Percentiles rank a stretch among this genome's conserved stretches.
phyloP scores from a whole-genome alignment of 2,888 invertebrate species.

The Syrphus vitripennis region DNA sequence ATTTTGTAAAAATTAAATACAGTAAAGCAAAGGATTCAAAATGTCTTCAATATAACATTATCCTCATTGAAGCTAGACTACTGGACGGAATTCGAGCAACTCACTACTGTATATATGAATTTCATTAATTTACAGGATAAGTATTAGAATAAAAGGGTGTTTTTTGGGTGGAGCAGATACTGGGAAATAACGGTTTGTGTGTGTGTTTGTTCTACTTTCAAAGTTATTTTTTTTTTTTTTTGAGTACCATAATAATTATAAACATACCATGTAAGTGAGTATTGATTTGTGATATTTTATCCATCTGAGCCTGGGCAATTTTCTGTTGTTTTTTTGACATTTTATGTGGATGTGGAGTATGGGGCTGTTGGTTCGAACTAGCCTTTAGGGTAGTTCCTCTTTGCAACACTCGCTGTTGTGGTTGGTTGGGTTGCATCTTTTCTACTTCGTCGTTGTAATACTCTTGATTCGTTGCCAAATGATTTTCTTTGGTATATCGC shows the following conservation, averaged over 20 bases:
- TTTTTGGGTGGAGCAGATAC: background rate
- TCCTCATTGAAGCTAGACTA: conserved; percentile 35
- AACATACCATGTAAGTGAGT: conserved; percentile 91
- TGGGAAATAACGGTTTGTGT: conserved; percentile 18
- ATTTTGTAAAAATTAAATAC: conserved; percentile 18
- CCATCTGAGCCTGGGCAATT: conserved; percentile 87
- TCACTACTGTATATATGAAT: conserved; percentile 28
- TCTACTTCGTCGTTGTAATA: conserved; percentile 80
- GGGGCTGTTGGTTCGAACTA: conserved; percentile 72
- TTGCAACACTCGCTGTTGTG: conserved; percentile 76
- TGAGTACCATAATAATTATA: conserved; percentile 13
- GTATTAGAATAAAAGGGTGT: background rate
- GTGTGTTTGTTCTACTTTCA: background rate
- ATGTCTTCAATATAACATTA: conserved; percentile 19
- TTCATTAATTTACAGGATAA: background rate
- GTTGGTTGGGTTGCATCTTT: conserved; percentile 79
- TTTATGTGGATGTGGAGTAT: conserved; percentile 80
- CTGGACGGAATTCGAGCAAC: conserved; percentile 64
- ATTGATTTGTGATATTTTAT: conserved; percentile 90
- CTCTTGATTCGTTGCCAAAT: conserved; percentile 78
- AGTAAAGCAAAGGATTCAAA: background rate
- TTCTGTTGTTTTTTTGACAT: conserved; percentile 86
- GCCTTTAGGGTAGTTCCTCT: conserved; percentile 43
- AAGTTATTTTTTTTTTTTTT: background rate
- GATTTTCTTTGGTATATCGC: conserved; percentile 58